Evolutionary conservation across 2,113 vertebrate genomes (phyloP), one percentile per base, ranked within the genome.

Genomic region (Merops nubicus): DNA sequence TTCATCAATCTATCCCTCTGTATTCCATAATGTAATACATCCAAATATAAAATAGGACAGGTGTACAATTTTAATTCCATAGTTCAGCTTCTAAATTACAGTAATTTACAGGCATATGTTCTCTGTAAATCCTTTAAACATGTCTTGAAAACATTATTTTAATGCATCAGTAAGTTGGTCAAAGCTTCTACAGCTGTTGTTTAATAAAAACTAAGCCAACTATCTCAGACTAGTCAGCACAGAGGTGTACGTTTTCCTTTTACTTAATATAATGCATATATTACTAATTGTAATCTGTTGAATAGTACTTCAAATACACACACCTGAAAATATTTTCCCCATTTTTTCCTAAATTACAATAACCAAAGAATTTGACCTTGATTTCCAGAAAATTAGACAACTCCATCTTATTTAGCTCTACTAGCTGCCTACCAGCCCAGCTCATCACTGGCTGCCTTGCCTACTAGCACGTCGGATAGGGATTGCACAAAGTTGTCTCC

Each of bases 131-230:
- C 69, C 54, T 96, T 79, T 94, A 93, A 95, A 18, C 43, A 91
- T 57, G 38, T 76, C 92, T 76, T 90, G 67, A 74, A 96, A 90
- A 89, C 76, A 34, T 87, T 88, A 92, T 93, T 96, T 96, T 89
- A 80, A 91, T 43, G 67, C 22, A 33, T 34, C 45, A 12, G 63
- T 88, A 93, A 91, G 48, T 90, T 94, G 76, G 92, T 93, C 69
- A 92, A 89, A 93, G 36, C 77, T 97, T 96, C 67, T 96, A 93
- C 54, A 89, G 77, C 77, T 67, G 88, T 93, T 95, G 75, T 96
- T 91, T 94, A 89, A 51, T 59, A 89, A 82, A 43, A 79, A 85
- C 83, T 89, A 95, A 81, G 50, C 84, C 92, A 93, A 91, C 76
- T 96, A 87, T 81, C 73, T 77, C 68, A 89, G 85, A 82, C 73